phyloP scores from a whole-genome alignment of 2,888 invertebrate genomes.

The Hydraecia micacea region DNA sequence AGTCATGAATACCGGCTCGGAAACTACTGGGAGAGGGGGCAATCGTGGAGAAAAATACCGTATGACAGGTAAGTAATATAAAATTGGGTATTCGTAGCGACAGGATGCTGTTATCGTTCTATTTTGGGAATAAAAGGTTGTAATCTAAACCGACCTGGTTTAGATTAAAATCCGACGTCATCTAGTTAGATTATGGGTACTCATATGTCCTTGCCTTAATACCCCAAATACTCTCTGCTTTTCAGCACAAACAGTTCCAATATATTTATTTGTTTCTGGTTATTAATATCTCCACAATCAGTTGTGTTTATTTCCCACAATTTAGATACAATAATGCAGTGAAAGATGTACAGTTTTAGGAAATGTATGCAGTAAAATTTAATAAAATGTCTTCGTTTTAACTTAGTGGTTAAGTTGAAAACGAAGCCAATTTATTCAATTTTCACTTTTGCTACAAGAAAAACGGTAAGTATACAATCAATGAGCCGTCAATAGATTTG shows the following conservation, averaged over 20 bases:
- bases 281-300: not conserved
- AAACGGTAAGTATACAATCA: slow-evolving; percentile 31
- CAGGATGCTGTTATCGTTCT: slow-evolving; percentile 12
- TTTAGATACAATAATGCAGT: not conserved
- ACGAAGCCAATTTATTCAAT: not conserved
- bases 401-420: not conserved
- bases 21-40: slow-evolving; percentile 41
- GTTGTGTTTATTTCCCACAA: not conserved
- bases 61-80: slow-evolving; percentile 48
- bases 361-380: not conserved
- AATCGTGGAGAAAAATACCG: slow-evolving; percentile 36
- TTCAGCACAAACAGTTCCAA: not conserved
- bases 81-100: slow-evolving; percentile 30
- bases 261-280: not conserved
- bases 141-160: no score
- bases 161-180: not conserved
- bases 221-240: not conserved
- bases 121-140: slow-evolving; percentile 20
- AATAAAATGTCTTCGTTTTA: not conserved
- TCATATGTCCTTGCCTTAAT: not conserved
- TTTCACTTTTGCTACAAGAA: not conserved
- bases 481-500: slow-evolving; percentile 6
- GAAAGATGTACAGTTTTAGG: not conserved
- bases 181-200: not conserved
- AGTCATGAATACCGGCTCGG: slow-evolving; percentile 28